Base-by-base conservation (phyloP, 1,140 invertebrate species). In the Physella acuta region DNA sequence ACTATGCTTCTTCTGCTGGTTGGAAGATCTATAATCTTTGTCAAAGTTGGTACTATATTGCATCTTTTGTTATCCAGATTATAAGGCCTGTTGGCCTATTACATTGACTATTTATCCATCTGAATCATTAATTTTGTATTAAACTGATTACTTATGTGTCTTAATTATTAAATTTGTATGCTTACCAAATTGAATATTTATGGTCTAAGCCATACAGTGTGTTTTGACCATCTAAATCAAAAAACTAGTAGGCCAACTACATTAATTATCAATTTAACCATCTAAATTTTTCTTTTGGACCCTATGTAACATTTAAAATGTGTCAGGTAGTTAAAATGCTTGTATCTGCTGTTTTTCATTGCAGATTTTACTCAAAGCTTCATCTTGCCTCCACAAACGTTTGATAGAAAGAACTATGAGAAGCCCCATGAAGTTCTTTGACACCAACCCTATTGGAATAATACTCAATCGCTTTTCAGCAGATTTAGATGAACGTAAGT, bases 391-490 rank as follows among this genome's bases (percentile, higher is more conserved):
- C 5, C 90, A 92, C 75, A 86, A 88, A 56, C 73, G 58, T 2
- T 33, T 79, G 26, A 60, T 78, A 28, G 59, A 70, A 26, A 69
- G 71, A 44, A 72, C 95, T 78, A 84, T 89, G 33, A 80, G 82
- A 72, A 84, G 84, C 66, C 86, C 87, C 24, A 81, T 88, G 83
- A 86, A 82, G 78, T 89, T 88, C 80, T 89, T 88, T 76, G 90
- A 92, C 78, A 79, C 85, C 14, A 90, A 89, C 30, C 88, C 87
- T 5, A 82, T 85, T 51, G 87, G 88, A 63, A 81, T 87, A 76
- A 86, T 89, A 73, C 80, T 89, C 78, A 89, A 89, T 81, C 82
- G 88, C 76, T 88, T 88, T 78, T 85, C 84, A 26, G 87, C 87
- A 77, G 90, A 91, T 74, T 77, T 78, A 14, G 76, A 78, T 70